Conservation (phyloP, 2,113 vertebrate species). For the Gallinago paraguaiae region DNA sequence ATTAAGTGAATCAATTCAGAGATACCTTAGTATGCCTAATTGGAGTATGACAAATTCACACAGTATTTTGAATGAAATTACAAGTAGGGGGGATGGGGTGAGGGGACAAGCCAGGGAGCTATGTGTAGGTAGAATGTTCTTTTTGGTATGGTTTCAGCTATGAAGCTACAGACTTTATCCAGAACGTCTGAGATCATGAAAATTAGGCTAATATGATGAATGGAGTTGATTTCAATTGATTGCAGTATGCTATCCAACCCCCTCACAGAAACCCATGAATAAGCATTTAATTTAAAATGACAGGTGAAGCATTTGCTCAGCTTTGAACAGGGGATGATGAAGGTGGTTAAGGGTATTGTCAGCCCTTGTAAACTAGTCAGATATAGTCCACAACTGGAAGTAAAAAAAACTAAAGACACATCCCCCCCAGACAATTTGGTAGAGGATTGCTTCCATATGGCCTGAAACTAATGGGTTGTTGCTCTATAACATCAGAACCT, state of each 20-base stretch:
- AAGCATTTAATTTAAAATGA: not conserved
- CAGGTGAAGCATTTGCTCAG: not conserved
- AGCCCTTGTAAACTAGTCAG: not conserved
- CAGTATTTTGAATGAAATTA: not conserved
- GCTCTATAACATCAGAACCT: not conserved
- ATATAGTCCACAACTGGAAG: not conserved
- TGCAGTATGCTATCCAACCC: not conserved
- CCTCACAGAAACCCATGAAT: not conserved
- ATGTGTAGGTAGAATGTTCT: not conserved
- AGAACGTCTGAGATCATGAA: not conserved
- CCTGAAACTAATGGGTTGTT: not conserved
- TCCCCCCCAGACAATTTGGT: not conserved
- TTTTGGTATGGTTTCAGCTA: not conserved
- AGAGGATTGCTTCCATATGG: not conserved
- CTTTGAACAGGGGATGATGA: not conserved
- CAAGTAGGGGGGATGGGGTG: not conserved
- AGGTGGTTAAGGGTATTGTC: not conserved
- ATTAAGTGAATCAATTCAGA: constrained; percentile 19
- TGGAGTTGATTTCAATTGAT: constrained; percentile 6
- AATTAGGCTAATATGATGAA: not conserved
- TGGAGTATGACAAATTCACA: not conserved
- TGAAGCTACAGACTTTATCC: not conserved
- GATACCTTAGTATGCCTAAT: not conserved
- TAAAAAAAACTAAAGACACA: rapidly evolving
- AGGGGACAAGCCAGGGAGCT: rapidly evolving